phyloP scores from a whole-genome alignment of 2,888 invertebrate species.

The Epirrhoe tristata region DNA sequence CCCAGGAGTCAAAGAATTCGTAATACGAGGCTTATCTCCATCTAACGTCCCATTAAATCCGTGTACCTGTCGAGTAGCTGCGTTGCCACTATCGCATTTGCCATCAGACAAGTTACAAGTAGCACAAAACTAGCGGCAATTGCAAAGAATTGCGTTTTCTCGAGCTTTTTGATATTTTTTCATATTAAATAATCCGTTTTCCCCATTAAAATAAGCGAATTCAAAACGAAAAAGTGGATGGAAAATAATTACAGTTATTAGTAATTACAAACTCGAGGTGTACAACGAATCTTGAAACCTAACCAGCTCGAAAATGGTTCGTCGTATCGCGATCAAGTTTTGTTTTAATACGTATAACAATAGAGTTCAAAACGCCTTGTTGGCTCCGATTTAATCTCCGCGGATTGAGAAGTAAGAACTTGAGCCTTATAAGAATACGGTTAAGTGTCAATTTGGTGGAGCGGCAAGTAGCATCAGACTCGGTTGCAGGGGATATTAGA shows the following conservation, averaged over 20 bases:
- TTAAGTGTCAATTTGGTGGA: constrained; percentile 61
- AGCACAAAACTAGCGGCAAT: constrained; percentile 34
- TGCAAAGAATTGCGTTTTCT: constrained; percentile 30
- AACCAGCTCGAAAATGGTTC: constrained; percentile 62
- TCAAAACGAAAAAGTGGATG: constrained; percentile 55
- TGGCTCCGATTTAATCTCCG: constrained; percentile 53
- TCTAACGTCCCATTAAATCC: constrained; percentile 37
- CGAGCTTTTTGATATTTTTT: constrained; percentile 34
- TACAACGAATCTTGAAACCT: constrained; percentile 67
- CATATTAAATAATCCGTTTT: constrained; percentile 46
- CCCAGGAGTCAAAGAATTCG: constrained; percentile 27
- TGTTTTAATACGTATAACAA: constrained; percentile 47
- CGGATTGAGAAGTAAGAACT: constrained; percentile 51
- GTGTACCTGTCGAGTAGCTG: constrained; percentile 32
- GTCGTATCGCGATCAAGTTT: constrained; percentile 50
- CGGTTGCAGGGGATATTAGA: constrained; percentile 53
- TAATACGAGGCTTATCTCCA: constrained; percentile 36
- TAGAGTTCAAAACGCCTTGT: constrained; percentile 60
- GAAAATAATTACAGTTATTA: constrained; percentile 70
- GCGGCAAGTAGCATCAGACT: constrained; percentile 40
- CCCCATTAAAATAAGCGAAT: constrained; percentile 50
- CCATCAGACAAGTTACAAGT: constrained; percentile 36
- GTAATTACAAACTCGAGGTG: constrained; percentile 69
- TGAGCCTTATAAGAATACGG: constrained; percentile 55
- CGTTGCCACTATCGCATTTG: constrained; percentile 34